Evolutionary conservation across 2,888 invertebrate species (phyloP), one percentile per base, ranked within the genome.

Genomic region (Galerucella calmariensis): DNA sequence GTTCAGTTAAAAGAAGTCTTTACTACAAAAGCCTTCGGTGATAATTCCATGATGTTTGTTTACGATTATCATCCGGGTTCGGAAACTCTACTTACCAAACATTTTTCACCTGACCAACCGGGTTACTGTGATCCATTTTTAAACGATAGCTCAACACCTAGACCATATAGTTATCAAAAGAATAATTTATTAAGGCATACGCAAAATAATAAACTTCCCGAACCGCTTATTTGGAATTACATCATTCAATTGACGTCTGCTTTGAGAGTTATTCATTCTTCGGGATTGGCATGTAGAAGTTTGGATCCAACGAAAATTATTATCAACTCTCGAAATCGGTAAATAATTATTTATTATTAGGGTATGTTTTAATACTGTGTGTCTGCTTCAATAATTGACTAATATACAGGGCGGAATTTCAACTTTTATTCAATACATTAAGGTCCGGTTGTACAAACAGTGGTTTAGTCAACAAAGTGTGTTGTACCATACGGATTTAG

Each of bases 181-280:
- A 95, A 94, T 85, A 94, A 94, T 72, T 92, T 96, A 85, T 90
- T 94, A 2, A 91, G 94, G 67, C 94, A 94, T 69, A 93, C 93
- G 79, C 93, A 93, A 72, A 92, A 91, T 81, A 90, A 90, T 14
- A 88, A 88, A 80, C 90, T 98, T 78, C 94, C 97, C 0, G 99
- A 99, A 86, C 93, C 94, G 56, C 92, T 95, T 69, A 92, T 99
- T 79, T 99, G 99, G 99, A 95, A 95, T 81, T 94, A 97, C 82
- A 92, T 99, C 66, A 97, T 99, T 82, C 98, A 99, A 88, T 90
- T 99, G 79, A 97, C 97, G 46, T 96, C 97, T 3, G 98, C 97
- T 0, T 89, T 99, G 79, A 91, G 98, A 73, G 93, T 95, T 75
- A 95, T 99, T 80, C 99, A 99, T 88, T 92, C 90, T 53, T 90